Evolutionary conservation across 2,797 vertebrate genomes (phyloP).

Genomic region (Myiotriccus ornatus): DNA sequence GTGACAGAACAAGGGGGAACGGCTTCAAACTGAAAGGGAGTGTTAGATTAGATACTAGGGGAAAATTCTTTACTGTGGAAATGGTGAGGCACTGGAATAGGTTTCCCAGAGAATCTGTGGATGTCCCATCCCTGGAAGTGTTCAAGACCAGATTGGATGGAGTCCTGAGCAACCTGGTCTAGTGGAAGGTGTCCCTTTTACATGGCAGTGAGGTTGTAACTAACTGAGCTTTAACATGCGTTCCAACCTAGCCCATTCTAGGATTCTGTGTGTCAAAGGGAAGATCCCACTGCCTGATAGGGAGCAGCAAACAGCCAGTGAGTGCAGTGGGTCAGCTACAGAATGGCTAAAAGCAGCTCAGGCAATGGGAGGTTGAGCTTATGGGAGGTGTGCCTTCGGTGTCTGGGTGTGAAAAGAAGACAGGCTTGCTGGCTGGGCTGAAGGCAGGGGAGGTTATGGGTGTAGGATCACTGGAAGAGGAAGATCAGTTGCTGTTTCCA

Average conservation of each 20-base stretch:
- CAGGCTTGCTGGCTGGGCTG: background rate
- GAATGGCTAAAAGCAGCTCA: background rate
- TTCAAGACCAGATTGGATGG: background rate
- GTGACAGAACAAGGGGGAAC: background rate
- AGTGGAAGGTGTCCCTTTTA: background rate
- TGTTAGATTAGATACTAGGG: background rate
- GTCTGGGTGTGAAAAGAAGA: background rate
- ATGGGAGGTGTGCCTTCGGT: background rate
- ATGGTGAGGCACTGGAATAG: background rate
- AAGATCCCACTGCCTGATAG: accelerated
- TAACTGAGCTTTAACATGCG: background rate
- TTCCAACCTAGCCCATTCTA: background rate
- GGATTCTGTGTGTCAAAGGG: background rate
- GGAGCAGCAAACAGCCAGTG: background rate
- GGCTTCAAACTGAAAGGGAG: background rate
- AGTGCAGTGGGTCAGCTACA: background rate
- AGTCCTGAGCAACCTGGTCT: accelerated
- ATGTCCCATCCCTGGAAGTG: background rate
- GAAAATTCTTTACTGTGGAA: background rate
- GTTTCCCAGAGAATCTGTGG: background rate
- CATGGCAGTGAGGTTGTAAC: accelerated
- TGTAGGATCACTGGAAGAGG: background rate
- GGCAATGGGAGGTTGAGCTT: background rate
- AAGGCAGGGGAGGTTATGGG: background rate
- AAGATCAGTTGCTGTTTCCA: accelerated